These are phyloP conservation scores for Scaptomyza pallida DNA, from an alignment of 1,140 invertebrate genomes.

Conservation along the genomic window DNA sequence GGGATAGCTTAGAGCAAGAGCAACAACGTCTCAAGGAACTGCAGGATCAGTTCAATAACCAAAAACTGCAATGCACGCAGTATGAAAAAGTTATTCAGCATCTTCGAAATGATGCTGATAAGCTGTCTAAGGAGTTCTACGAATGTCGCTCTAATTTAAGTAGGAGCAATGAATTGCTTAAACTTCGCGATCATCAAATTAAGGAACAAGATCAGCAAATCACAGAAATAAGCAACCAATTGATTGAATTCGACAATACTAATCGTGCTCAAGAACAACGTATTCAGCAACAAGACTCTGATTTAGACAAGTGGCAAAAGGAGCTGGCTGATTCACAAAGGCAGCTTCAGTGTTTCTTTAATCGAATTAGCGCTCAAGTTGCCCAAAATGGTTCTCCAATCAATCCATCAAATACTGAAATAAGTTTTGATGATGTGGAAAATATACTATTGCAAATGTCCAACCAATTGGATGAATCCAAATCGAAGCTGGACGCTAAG, in stretches of 20 bases:
- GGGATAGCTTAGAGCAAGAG: not conserved
- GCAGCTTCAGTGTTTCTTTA: conserved; percentile 1
- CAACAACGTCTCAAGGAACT: conserved; percentile 4
- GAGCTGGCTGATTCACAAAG: not conserved
- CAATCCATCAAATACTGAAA: too few species aligned
- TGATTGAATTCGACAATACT: not conserved
- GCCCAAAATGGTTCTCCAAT: not conserved
- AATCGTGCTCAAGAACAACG: not conserved
- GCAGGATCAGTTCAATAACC: conserved; percentile 7
- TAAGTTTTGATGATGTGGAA: not conserved
- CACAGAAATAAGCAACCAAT: not conserved
- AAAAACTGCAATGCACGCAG: not conserved
- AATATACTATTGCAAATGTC: not conserved
- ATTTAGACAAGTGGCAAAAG: not conserved
- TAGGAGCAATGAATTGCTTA: not conserved
- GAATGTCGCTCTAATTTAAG: not conserved
- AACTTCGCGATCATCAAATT: not conserved
- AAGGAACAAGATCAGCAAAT: conserved; percentile 1
- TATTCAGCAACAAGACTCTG: not conserved
- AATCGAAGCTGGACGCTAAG: not conserved
- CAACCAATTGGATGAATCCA: not conserved
- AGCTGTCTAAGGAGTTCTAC: not conserved
- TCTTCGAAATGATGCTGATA: not conserved
- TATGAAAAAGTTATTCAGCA: not conserved
- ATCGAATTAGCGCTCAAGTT: not conserved